These are phyloP conservation scores for Triplophysa rosa DNA, from an alignment of 2,113 vertebrate genomes.

Conservation along the genomic window DNA sequence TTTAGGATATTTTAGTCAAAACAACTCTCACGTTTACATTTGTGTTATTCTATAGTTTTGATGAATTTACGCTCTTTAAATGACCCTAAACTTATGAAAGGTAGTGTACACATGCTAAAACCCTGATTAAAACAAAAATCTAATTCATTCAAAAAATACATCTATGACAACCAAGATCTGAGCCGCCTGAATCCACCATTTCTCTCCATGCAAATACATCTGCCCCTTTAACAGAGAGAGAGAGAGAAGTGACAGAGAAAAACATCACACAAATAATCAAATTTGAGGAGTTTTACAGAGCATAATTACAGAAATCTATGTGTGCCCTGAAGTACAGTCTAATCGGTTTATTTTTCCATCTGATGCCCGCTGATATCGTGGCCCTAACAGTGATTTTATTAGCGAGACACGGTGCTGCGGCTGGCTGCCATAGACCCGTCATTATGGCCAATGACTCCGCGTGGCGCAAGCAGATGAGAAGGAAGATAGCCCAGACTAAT, in stretches of 20 bases:
- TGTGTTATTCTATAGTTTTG: no score
- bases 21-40: no score
- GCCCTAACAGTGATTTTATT: conserved; percentile 94
- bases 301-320: conserved; percentile 80
- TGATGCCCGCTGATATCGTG: conserved; percentile 90
- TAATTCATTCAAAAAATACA: background rate
- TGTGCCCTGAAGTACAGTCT: conserved; percentile 85
- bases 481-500: conserved; percentile 70
- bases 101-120: background rate
- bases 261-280: conserved; percentile 80
- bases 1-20: no score
- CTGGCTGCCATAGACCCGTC: conserved; percentile 78
- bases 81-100: no score
- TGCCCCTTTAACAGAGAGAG: background rate
- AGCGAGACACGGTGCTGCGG: conserved; percentile 75
- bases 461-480: conserved; percentile 73
- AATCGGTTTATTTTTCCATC: conserved; percentile 93
- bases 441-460: conserved; percentile 82
- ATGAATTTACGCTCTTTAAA: no score
- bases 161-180: background rate
- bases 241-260: conserved; percentile 61
- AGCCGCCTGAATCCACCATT: background rate
- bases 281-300: conserved; percentile 79
- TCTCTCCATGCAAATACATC: conserved; percentile 4
- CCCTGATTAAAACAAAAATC: background rate